Conservation (phyloP, 2,113 vertebrate species). For the Ictidomys tridecemlineatus region DNA sequence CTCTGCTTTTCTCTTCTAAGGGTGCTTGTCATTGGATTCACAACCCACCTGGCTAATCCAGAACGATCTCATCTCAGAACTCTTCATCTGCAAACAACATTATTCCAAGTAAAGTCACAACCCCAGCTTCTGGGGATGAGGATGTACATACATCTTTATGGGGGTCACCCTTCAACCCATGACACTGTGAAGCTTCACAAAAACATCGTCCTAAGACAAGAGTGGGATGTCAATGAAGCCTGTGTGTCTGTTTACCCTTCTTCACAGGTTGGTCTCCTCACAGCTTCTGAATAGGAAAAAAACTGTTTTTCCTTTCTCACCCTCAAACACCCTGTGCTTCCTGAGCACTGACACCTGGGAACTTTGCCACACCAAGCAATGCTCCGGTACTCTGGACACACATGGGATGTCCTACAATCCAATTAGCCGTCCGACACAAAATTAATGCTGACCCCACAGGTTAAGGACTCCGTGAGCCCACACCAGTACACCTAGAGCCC, state of each 20-base stretch:
- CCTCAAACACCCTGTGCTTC: neutral
- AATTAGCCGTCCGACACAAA: neutral
- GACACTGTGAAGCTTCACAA: neutral
- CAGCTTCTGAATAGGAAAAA: neutral
- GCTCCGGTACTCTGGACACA: neutral
- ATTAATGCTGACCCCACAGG: neutral
- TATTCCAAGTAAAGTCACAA: neutral
- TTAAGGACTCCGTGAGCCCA: neutral
- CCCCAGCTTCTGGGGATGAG: neutral
- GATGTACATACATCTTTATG: neutral
- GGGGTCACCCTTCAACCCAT: neutral
- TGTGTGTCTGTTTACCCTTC: neutral
- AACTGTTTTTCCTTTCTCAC: neutral
- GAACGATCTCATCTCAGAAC: neutral
- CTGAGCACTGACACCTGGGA: neutral
- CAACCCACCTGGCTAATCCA: neutral
- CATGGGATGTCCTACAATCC: neutral
- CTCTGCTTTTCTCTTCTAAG: neutral
- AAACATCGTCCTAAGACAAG: neutral
- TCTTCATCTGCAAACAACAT: neutral
- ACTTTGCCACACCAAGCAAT: neutral
- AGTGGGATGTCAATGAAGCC: neutral
- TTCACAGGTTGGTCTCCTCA: neutral
- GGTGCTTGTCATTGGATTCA: neutral
- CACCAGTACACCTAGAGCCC: no score